Base-by-base conservation (phyloP, 2,113 vertebrate species). In the Clarias gariepinus region DNA sequence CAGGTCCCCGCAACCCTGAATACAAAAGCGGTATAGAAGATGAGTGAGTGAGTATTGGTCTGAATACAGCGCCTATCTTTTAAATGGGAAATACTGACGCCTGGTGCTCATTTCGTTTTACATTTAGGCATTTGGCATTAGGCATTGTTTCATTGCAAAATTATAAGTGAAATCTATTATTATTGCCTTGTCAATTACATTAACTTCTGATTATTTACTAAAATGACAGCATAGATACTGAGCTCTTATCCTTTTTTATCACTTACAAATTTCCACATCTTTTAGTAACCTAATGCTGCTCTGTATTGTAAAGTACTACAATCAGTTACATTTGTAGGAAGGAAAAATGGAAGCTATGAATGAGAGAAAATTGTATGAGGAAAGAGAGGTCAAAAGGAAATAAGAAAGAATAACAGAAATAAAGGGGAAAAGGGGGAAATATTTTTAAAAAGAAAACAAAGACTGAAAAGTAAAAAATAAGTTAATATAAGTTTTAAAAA, bases 41-140 rank as follows among this genome's bases (percentile, higher is more conserved):
- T n/a, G n/a, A n/a, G n/a, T n/a, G n/a, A n/a, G n/a, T n/a, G n/a
- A n/a, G n/a, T 58, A 4, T 11, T 11, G 52, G 28, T 57, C 15
- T 57, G 76, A 30, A 25, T 57, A 57, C 76, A 18, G 25, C n/a
- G 76, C 52, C 1, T 0, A 6, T 30, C 53, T 58, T 55, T 58
- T 79, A 19, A 10, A 12, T 60, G 18, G 78, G 55, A 21, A 80
- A 80, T 80, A 80, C 55, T 80, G 78, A 60, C 78, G 10, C 78
- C 78, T 80, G 3, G 55, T 60, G 78, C 55, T 60, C 53, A 60
- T 60, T 33, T 80, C n/a, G n/a, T n/a, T n/a, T n/a, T n/a, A n/a
- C n/a, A n/a, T n/a, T n/a, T n/a, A n/a, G n/a, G n/a, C n/a, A n/a
- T n/a, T n/a, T n/a, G n/a, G n/a, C n/a, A n/a, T n/a, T n/a, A n/a